Evolutionary conservation across 64 coral and sea anemone genomes (phyloP).

Genomic region (Montipora sp.): DNA sequence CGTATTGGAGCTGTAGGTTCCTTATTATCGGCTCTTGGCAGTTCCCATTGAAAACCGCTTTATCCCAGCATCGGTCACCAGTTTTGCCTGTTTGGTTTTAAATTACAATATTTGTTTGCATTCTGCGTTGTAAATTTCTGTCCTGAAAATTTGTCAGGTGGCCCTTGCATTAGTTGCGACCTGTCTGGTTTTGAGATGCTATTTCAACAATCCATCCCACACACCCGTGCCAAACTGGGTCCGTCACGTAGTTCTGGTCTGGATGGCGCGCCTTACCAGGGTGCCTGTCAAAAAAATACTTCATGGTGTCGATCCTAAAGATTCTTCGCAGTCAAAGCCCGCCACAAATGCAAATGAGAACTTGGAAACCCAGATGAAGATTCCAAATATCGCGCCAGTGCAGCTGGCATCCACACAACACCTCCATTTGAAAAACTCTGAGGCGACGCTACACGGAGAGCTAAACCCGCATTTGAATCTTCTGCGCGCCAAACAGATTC

Average conservation of each 20-base stretch:
- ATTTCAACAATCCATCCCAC: constrained; percentile 85
- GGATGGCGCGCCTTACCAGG: constrained; percentile 62
- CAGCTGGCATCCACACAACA: not conserved
- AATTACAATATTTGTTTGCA: too few relatives aligned
- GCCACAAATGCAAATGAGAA: constrained; percentile 10
- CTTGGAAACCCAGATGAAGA: not conserved
- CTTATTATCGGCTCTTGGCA: too few relatives aligned
- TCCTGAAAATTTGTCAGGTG: constrained; percentile 25
- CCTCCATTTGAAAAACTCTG: not conserved
- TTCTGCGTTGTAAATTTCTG: not conserved
- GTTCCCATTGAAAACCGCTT: too few relatives aligned
- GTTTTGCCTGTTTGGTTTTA: too few relatives aligned
- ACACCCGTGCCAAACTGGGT: constrained; percentile 79
- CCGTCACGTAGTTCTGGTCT: constrained; percentile 64
- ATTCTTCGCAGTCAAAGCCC: not conserved
- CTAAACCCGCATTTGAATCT: constrained; percentile 18
- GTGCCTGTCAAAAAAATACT: constrained; percentile 54
- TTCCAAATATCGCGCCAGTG: constrained; percentile 11
- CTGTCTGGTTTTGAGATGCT: constrained; percentile 71
- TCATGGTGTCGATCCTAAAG: constrained; percentile 30
- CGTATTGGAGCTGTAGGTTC: too few relatives aligned
- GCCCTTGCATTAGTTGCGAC: constrained; percentile 79
- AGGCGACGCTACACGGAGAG: constrained; percentile 3
- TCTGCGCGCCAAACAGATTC: not conserved
- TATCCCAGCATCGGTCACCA: too few relatives aligned